Base-by-base conservation (phyloP, 2,113 vertebrate species). In the Phalacrocorax aristotelis region DNA sequence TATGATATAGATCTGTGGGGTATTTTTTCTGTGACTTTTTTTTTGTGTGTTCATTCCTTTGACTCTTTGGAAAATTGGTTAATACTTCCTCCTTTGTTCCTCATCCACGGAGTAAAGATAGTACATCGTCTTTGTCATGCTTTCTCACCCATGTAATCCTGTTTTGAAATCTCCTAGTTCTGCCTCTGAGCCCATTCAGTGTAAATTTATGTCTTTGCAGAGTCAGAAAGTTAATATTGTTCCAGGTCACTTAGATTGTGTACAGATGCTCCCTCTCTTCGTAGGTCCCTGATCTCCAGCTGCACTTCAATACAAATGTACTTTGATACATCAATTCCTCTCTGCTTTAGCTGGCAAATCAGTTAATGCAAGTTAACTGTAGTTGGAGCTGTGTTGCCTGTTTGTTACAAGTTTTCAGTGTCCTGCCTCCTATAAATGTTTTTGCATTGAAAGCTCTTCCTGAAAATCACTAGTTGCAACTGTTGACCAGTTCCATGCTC, bases 221-320 rank as follows among this genome's bases (percentile, higher is more conserved):
- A 49, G n/a, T 51, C 44, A 61, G 27, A 25, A 87, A 30, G 12
- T 46, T 46, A 32, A 0, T 38, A 20, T 65, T 93, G 82, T 78
- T 51, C 58, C 22, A 52, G 34, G 10, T 74, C 7, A 25, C 10
- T 40, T 66, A 10, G 18, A 4, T 1, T 57, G 11, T 44, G 15
- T 74, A 15, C 6, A 38, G 38, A 17, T 89, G n/a, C 29, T 75
- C 32, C 30, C 17, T 36, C 5, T 52, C n/a, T 78, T 42, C 55
- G 26, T 38, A 76, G 29, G 38, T 71, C 57, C 15, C 30, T 27
- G 13, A 1, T 79, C 38, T 92, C 55, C 52, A 64, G 12, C 38
- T 76, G 40, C 30, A 13, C 38, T 46, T 29, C 36, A 40, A 1
- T 46, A 44, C 6, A 42, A 57, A 11, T 0, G 0, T 62, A 4